Percentiles rank a stretch among this genome's conserved stretches.
Evolutionary conservation across 2,113 vertebrate genomes (phyloP).

Genomic region (Rousettus leschenaultii): DNA sequence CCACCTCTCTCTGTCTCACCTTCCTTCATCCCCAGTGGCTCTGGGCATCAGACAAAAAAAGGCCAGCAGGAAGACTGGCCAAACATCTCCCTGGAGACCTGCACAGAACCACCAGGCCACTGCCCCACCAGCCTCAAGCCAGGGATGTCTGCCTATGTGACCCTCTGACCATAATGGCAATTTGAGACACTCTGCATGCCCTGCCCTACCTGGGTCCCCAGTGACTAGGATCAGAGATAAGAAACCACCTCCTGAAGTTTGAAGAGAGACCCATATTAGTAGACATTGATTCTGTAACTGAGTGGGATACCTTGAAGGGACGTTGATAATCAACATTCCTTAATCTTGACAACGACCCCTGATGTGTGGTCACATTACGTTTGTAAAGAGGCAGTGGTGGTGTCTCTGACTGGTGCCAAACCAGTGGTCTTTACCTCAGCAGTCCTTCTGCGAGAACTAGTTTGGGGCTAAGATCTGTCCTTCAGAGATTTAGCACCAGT

Average conservation of each 20-base stretch:
- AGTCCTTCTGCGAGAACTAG: neutral
- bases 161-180: fast-evolving
- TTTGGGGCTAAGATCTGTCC: neutral
- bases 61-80: neutral
- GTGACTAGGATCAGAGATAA: neutral
- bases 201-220: neutral
- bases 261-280: neutral
- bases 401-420: neutral
- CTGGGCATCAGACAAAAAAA: neutral
- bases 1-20: neutral
- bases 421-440: neutral
- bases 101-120: neutral
- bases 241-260: neutral
- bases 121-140: neutral
- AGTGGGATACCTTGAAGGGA: neutral
- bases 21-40: fast-evolving
- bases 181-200: neutral
- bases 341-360: neutral
- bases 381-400: neutral
- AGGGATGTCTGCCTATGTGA: neutral
- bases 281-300: neutral
- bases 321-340: neutral
- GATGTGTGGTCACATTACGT: neutral
- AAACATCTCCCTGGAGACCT: neutral
- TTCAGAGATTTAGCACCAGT: neutral